phyloP scores from a whole-genome alignment of 2,888 invertebrate species.

The Agrilus biguttatus region DNA sequence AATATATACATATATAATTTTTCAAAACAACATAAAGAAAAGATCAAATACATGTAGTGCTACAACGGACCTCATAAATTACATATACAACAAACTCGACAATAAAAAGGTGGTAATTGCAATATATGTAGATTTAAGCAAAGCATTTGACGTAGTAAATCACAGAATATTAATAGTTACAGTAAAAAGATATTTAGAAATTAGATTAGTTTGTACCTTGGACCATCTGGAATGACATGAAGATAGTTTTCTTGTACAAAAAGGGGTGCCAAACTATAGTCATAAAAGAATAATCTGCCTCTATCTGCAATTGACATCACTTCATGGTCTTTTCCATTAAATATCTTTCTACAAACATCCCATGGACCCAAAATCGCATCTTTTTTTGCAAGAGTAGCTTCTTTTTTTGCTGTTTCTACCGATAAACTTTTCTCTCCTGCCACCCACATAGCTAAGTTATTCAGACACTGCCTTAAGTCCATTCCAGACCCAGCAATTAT shows the following conservation, averaged over 20 bases:
- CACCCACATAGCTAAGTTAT: constrained; percentile 73
- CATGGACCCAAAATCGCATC: constrained; percentile 84
- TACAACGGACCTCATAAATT: too few species aligned
- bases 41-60: too few species aligned
- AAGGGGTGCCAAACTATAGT: constrained; percentile 89
- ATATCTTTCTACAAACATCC: constrained; percentile 84
- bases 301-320: constrained; percentile 68
- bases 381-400: constrained; percentile 53
- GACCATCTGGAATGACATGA: constrained; percentile 58
- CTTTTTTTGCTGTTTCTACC: constrained; percentile 37
- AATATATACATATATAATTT: not conserved
- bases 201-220: constrained; percentile 38
- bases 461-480: constrained; percentile 87
- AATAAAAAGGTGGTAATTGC: too few species aligned
- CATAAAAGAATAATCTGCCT: constrained; percentile 87
- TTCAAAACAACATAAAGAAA: too few species aligned
- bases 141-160: too few species aligned
- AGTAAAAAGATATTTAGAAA: too few species aligned
- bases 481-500: constrained; percentile 79
- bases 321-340: constrained; percentile 65
- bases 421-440: constrained; percentile 39
- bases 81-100: too few species aligned
- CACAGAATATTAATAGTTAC: too few species aligned
- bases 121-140: not conserved
- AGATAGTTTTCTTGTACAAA: constrained; percentile 98